Conservation (phyloP, 2,113 vertebrate genomes). For the Synodontis membranacea region DNA sequence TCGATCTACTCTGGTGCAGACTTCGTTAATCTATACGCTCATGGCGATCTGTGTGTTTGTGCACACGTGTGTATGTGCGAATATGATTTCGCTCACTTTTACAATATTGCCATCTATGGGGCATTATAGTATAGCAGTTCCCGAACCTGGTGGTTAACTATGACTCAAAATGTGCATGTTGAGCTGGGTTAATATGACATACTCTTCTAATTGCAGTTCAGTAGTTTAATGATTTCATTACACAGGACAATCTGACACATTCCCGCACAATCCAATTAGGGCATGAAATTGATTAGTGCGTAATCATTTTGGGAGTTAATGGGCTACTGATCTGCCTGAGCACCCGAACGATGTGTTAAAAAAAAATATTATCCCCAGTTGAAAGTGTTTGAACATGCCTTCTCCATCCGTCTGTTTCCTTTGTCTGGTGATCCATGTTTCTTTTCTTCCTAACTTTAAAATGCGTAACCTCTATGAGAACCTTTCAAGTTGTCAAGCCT, state of each 20-base stretch:
- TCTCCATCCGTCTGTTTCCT: not conserved
- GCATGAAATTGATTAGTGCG: not conserved
- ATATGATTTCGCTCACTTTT: slow-evolving; percentile 33
- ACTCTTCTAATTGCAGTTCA: slow-evolving; percentile 20
- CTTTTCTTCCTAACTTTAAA: not conserved
- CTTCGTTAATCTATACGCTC: not conserved
- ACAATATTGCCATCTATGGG: slow-evolving; percentile 56
- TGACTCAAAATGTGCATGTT: not conserved
- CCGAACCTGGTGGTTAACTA: not conserved
- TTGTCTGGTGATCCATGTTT: not conserved
- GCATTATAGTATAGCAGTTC: not conserved
- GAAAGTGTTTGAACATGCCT: not conserved
- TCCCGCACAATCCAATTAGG: not conserved
- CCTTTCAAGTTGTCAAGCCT: not conserved
- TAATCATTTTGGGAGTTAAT: not conserved
- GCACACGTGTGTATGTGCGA: not conserved
- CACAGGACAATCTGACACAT: not conserved
- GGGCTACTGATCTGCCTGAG: slow-evolving; percentile 9
- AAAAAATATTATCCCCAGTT: not conserved
- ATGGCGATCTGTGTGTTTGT: not conserved
- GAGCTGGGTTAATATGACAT: not conserved
- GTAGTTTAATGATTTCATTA: slow-evolving; percentile 31
- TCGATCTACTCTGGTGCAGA: not conserved
- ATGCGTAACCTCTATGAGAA: not conserved
- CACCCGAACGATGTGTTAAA: slow-evolving; percentile 3